Evolutionary conservation across 2,888 invertebrate genomes (phyloP), one percentile per base, ranked within the genome.

Genomic region (Lasius fuliginosus): DNA sequence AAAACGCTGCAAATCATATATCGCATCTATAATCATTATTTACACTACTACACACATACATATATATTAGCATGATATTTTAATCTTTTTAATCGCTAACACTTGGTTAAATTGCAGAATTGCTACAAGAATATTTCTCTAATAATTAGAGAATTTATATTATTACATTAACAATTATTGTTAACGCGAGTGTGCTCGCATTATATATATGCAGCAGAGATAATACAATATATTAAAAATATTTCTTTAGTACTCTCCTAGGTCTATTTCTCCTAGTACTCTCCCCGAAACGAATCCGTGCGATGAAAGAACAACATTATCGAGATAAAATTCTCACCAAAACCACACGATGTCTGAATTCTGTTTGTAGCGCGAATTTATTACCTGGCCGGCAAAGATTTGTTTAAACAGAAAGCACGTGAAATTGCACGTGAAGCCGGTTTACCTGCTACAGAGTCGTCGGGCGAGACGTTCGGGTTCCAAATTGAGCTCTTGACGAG

Each of bases 341-440:
- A 75, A 76, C 49, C 33, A n/a, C 56, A 49, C 36, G 60, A 68
- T 75, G 12, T 30, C 33, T 15, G 75, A 81, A 83, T 87, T 60
- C n/a, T 60, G 56, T 42, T 36, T 40, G 36, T 53, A 42, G 30
- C 18, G 69, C 23, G 46, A 5, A 36, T 53, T 53, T 8, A 53
- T 65, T 36, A 68, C 53, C 64, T 60, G 9, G 18, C 12, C 15
- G 76, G 58, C 23, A 23, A 53, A 75, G 69, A 84, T 75, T 84
- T 82, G 74, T 88, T 86, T 86, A 64, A 73, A 76, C 65, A 27
- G 68, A 77, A 86, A 84, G 82, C 82, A 68, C 60, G 81, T 76
- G 27, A 76, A 76, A 88, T 88, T 74, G 81, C 73, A 64, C 40
- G 75, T 42, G 30, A 76, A 74, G 62, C 46, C 18, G 42, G 23